Conservation (phyloP, 1,140 invertebrate species). For the Aphaenogaster floridana region DNA sequence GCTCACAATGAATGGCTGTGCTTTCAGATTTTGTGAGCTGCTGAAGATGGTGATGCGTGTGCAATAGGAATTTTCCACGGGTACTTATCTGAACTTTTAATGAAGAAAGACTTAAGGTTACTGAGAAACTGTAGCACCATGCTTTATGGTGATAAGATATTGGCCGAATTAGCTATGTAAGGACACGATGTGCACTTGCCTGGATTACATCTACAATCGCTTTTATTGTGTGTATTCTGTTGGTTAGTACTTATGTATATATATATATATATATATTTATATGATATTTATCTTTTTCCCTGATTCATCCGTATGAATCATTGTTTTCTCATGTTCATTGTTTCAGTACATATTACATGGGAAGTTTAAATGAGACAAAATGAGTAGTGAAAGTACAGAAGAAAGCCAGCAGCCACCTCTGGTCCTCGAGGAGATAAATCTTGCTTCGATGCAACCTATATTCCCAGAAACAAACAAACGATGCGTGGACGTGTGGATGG, state of each 20-base stretch:
- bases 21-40: conserved; percentile 65
- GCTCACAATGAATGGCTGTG: conserved; percentile 20
- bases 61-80: conserved; percentile 37
- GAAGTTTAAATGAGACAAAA: conserved; percentile 71
- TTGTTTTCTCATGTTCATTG: conserved; percentile 31
- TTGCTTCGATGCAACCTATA: conserved; percentile 74
- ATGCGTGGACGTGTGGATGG: conserved; percentile 88
- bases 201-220: conserved; percentile 37
- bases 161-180: conserved; percentile 39
- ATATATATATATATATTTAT: neutral
- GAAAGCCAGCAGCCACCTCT: conserved; percentile 65
- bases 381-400: conserved; percentile 78
- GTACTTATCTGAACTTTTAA: neutral
- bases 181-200: conserved; percentile 48
- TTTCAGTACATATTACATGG: conserved; percentile 67
- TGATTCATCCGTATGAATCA: neutral
- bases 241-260: conserved; percentile 61
- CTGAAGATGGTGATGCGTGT: conserved; percentile 42
- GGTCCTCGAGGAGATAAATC: conserved; percentile 71
- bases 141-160: conserved; percentile 24
- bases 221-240: conserved; percentile 34
- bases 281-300: neutral
- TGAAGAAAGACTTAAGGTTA: conserved; percentile 19
- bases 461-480: conserved; percentile 79
- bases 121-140: neutral